A percentile compares a stretch with the other conserved stretches of the same genome.
Evolutionary conservation across 2,113 vertebrate species (phyloP).

Genomic region (Pampusana beccarii): DNA sequence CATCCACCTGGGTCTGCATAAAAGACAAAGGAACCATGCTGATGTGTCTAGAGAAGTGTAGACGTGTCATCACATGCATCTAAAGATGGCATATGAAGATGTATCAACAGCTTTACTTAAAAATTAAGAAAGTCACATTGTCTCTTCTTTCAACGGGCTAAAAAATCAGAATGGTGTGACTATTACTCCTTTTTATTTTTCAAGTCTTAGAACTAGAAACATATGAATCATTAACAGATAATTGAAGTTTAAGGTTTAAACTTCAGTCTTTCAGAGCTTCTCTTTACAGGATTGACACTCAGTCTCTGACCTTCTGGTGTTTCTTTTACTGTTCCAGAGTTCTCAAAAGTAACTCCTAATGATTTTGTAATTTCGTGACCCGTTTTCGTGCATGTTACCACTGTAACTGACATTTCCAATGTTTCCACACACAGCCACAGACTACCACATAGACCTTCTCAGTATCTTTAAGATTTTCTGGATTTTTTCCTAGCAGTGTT

Average conservation of each 20-base stretch:
- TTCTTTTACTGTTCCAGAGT: neutral
- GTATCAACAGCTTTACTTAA: neutral
- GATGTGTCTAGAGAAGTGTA: too few species aligned
- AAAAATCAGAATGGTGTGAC: neutral
- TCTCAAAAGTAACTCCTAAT: neutral
- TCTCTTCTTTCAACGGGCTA: neutral
- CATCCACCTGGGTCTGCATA: fast-evolving
- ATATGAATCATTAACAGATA: neutral
- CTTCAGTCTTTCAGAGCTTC: neutral
- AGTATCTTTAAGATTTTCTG: neutral
- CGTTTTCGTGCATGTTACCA: fast-evolving
- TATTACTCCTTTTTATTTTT: neutral
- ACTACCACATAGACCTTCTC: fast-evolving
- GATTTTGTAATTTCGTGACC: neutral
- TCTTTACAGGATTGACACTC: neutral
- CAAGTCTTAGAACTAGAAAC: neutral
- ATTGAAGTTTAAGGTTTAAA: neutral
- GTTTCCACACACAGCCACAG: neutral
- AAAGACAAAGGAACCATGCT: neutral
- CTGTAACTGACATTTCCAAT: neutral
- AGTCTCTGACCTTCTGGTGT: neutral
- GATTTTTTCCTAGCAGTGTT: neutral
- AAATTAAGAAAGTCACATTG: neutral
- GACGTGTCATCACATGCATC: neutral
- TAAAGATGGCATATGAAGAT: neutral